Evolutionary conservation across 2,113 vertebrate genomes (phyloP), one percentile per base, ranked within the genome.

Genomic region (Sprattus sprattus): DNA sequence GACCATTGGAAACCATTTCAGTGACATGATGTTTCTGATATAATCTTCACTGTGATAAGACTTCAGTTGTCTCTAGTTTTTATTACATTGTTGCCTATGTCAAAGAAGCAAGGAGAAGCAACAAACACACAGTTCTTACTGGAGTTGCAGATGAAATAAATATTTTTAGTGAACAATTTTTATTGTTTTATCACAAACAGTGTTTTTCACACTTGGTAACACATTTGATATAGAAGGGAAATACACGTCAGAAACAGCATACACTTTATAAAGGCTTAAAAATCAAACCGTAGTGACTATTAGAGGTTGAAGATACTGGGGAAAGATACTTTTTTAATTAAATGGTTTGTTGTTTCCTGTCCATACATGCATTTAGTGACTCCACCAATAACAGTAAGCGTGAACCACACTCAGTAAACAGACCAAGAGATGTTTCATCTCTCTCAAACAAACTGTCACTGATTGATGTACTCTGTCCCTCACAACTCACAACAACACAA

Each of bases 1-100:
- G 93, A 88, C 94, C 71, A 2, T 39, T 78, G 71, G 67, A 39
- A 2, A 75, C 67, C 67, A 15, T 75, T 75, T 75, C 67, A 75
- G 28, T 78, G 28, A 44, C 71, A 44, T 13, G n/a, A 67, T 5
- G 9, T 8, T 64, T 22, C n/a, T n/a, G 4, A 25, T 8, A 9
- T n/a, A 9, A 32, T 54, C 16, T 16, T 54, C 52, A 54, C 16
- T 16, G 4, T 54, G 52, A 54, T 54, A 52, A 52, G 18, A 20
- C 16, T 18, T 15, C 18, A 32, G 25, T 11, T 15, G 4, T 15
- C 54, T 60, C 32, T 78, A 16, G 28, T 5, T 32, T 5, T 32
- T 15, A 64, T 25, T 32, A 2, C 71, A 39, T 78, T 78, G 71
- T 78, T 39, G 28, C 4, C 6, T 13, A 28, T 28, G n/a, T 67